Conservation (phyloP, 2,797 vertebrate genomes). For the Vireo griseus region DNA sequence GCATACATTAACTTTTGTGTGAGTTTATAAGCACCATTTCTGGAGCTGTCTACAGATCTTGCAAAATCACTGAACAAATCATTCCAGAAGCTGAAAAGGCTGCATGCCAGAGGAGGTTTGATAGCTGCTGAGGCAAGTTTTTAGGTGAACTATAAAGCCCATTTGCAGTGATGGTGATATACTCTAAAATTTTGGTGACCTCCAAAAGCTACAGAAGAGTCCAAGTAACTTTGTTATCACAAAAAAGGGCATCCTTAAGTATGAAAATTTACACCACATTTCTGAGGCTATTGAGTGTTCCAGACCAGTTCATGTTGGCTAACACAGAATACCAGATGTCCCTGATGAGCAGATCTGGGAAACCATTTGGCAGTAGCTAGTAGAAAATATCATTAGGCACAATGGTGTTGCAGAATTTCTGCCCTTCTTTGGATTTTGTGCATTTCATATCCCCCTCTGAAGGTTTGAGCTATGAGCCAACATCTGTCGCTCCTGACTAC, state of each 20-base stretch:
- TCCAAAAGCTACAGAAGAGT: not conserved
- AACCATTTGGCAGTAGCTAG: not conserved
- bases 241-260: not conserved
- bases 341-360: constrained; percentile 11
- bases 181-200: not conserved
- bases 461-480: not conserved
- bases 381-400: not conserved
- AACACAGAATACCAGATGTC: constrained; percentile 29
- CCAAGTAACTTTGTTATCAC: not conserved
- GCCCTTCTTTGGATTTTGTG: not conserved
- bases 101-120: not conserved
- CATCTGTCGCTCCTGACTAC: not conserved
- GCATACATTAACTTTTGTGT: fast-evolving
- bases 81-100: not conserved
- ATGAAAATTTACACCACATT: not conserved
- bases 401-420: not conserved
- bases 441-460: not conserved
- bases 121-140: not conserved
- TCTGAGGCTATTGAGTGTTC: not conserved
- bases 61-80: not conserved
- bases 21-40: not conserved
- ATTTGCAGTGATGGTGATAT: not conserved
- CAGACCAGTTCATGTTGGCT: constrained; percentile 17
- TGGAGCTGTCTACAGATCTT: not conserved
- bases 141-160: not conserved